These are phyloP conservation scores for Agrotis clavis DNA, from an alignment of 2,888 invertebrate species.

Conservation along the genomic window DNA sequence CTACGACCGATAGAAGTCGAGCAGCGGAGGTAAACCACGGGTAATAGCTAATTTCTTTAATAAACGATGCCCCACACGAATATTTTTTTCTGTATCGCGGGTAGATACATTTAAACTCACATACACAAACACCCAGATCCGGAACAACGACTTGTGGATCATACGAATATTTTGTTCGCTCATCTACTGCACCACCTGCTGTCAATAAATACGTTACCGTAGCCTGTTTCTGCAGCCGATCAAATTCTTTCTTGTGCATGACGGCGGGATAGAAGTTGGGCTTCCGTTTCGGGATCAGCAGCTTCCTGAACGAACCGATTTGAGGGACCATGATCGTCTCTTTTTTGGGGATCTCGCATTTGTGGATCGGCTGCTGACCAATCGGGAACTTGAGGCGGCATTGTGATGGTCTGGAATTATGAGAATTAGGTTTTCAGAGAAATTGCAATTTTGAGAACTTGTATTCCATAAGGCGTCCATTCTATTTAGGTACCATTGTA, in stretches of 20 bases:
- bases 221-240: constrained; percentile 91
- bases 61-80: too few relatives aligned
- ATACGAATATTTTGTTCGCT: too few relatives aligned
- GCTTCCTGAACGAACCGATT: constrained; percentile 81
- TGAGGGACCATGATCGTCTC: constrained; percentile 80
- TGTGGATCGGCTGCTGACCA: constrained; percentile 84
- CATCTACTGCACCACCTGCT: too few relatives aligned
- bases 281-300: constrained; percentile 89
- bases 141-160: too few relatives aligned
- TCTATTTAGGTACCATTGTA: not conserved
- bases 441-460: too few relatives aligned
- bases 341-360: constrained; percentile 79
- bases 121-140: too few relatives aligned
- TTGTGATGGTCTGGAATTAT: constrained; percentile 81
- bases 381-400: constrained; percentile 87
- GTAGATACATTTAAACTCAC: too few relatives aligned
- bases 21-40: too few relatives aligned
- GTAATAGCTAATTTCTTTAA: too few relatives aligned
- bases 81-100: too few relatives aligned
- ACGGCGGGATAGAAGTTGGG: constrained; percentile 91
- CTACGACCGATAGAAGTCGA: too few relatives aligned
- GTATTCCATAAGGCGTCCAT: not conserved
- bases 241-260: constrained; percentile 91
- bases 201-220: constrained; percentile 78
- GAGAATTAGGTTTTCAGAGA: too few relatives aligned